phyloP scores from a whole-genome alignment of 1,140 invertebrate species.

The Pomacea maculata region DNA sequence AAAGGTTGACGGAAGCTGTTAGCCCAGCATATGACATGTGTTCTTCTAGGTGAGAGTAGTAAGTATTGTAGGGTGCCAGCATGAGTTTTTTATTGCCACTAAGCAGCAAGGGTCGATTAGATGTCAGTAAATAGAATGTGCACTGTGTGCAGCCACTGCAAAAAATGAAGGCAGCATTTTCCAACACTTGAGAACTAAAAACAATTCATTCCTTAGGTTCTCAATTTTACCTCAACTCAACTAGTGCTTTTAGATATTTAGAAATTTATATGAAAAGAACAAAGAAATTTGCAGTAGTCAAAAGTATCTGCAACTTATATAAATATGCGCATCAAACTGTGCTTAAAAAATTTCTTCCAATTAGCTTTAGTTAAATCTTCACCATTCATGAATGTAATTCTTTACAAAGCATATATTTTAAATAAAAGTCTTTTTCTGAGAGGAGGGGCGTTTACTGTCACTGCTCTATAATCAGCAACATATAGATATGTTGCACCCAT shows the following conservation, averaged over 20 bases:
- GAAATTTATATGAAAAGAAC: too few relatives aligned
- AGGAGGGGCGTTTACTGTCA: too few relatives aligned
- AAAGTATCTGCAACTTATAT: too few relatives aligned
- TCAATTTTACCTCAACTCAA: background rate
- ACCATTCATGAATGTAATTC: too few relatives aligned
- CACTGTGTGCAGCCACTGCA: conserved; percentile 59
- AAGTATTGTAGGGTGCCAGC: conserved; percentile 64
- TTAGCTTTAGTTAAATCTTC: too few relatives aligned
- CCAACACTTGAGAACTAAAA: background rate
- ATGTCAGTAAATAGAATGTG: conserved; percentile 62
- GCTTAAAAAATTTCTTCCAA: too few relatives aligned
- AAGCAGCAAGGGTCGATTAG: conserved; percentile 60
- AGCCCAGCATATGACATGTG: conserved; percentile 58
- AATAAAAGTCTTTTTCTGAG: too few relatives aligned
- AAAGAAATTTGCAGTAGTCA: too few relatives aligned
- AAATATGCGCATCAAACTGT: too few relatives aligned
- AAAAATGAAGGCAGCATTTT: conserved; percentile 23
- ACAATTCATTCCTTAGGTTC: background rate
- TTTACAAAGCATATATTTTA: too few relatives aligned
- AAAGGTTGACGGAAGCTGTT: conserved; percentile 49
- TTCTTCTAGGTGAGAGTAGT: conserved; percentile 60
- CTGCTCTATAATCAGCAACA: too few relatives aligned
- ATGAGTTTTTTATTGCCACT: conserved; percentile 59
- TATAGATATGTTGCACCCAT: too few relatives aligned
- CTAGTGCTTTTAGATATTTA: background rate